Percentiles rank a stretch among this genome's conserved stretches.
These are phyloP conservation scores for Aphidius colemani DNA, from an alignment of 2,888 invertebrate species.

Conservation along the genomic window DNA sequence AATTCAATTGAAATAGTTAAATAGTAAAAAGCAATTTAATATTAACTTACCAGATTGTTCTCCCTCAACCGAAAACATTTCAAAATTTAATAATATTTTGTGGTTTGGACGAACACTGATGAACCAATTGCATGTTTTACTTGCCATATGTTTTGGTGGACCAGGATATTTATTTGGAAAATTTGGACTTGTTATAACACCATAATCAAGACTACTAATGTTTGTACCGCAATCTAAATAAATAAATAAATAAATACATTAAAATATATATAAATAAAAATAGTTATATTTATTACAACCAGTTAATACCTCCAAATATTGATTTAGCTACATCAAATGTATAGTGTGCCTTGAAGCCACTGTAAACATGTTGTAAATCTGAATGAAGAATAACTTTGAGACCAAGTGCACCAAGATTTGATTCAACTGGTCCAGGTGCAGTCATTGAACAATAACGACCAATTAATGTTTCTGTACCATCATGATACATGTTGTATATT, in stretches of 20 bases:
- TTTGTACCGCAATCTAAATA: constrained; percentile 85
- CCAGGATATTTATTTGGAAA: constrained; percentile 90
- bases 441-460: constrained; percentile 91
- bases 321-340: constrained; percentile 88
- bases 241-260: constrained; percentile 9
- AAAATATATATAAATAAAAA: neutral
- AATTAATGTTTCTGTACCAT: constrained; percentile 80
- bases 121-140: constrained; percentile 95
- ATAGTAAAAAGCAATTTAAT: neutral
- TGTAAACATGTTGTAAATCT: constrained; percentile 83
- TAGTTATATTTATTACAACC: too few species aligned
- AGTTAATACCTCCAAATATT: constrained; percentile 80
- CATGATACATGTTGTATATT: constrained; percentile 86
- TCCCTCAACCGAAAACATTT: constrained; percentile 92
- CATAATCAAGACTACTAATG: constrained; percentile 82
- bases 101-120: constrained; percentile 85
- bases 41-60: constrained; percentile 73
- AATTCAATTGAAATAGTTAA: neutral
- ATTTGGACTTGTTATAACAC: constrained; percentile 85
- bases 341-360: constrained; percentile 95
- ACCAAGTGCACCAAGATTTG: constrained; percentile 84
- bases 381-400: constrained; percentile 89
- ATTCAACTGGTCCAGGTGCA: constrained; percentile 94
- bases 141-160: constrained; percentile 77
- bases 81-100: constrained; percentile 88